Conservation (phyloP, 2,113 vertebrate species). For the Eidolon helvum region DNA sequence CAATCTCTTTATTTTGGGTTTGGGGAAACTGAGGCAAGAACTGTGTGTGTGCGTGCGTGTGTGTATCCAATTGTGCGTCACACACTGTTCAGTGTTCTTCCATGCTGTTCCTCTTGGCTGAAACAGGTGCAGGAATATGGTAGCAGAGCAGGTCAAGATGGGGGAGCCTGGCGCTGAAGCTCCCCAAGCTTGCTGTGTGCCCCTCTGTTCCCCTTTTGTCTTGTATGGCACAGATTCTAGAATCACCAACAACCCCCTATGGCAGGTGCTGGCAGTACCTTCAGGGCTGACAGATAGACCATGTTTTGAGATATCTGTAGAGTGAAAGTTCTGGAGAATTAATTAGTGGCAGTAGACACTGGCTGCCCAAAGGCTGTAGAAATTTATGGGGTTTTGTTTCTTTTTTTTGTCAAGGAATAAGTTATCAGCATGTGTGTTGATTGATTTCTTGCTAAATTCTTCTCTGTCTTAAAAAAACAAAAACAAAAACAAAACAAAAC, state of each 20-base stretch:
- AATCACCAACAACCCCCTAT: not conserved
- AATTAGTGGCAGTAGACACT: conserved; percentile 82
- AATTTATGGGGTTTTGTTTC: conserved; percentile 75
- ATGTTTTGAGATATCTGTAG: conserved; percentile 72
- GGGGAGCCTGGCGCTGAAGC: not conserved
- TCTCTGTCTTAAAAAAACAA: conserved; percentile 44
- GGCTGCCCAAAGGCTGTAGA: conserved; percentile 78
- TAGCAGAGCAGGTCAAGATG: not conserved
- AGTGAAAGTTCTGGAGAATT: conserved; percentile 84
- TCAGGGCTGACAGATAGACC: conserved; percentile 57
- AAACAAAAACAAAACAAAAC: not conserved
- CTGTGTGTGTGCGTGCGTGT: not conserved
- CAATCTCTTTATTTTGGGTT: not conserved
- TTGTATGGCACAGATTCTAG: not conserved
- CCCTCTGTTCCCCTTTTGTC: not conserved
- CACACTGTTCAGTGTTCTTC: not conserved
- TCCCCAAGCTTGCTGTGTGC: not conserved
- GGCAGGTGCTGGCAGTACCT: not conserved
- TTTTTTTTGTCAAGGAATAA: conserved; percentile 69
- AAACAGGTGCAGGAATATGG: not conserved
- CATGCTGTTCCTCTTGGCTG: not conserved
- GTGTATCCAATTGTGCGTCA: not conserved
- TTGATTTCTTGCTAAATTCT: conserved; percentile 76
- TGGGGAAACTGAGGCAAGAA: not conserved
- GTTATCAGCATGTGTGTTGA: conserved; percentile 67